phyloP scores from a whole-genome alignment of 1,140 invertebrate species.

The Euborellia annulipes region DNA sequence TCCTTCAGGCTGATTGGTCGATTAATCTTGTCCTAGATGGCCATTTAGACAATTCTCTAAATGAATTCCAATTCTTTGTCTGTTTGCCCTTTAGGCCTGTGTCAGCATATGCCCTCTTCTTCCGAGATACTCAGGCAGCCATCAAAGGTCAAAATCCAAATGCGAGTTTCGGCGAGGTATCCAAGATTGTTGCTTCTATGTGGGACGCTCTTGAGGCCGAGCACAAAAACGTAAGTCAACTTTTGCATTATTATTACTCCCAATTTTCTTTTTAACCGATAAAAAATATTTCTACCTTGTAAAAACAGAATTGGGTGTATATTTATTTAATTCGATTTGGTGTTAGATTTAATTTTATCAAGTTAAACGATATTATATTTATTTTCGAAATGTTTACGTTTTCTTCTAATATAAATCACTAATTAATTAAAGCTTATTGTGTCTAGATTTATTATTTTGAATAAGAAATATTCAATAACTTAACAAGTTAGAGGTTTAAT shows the following conservation, averaged over 20 bases:
- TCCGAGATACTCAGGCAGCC: slow-evolving; percentile 91
- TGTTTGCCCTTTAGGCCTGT: slow-evolving; percentile 80
- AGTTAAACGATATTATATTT: too few relatives aligned
- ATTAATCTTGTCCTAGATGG: too few relatives aligned
- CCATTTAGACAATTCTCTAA: not conserved
- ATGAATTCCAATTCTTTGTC: slow-evolving; percentile 18
- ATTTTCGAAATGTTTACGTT: too few relatives aligned
- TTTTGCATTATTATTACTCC: not conserved
- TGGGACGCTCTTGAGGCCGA: slow-evolving; percentile 91
- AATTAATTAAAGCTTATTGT: too few relatives aligned
- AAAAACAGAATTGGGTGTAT: too few relatives aligned
- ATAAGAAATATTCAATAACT: too few relatives aligned
- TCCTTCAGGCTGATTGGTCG: too few relatives aligned
- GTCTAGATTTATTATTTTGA: too few relatives aligned
- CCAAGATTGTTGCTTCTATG: slow-evolving; percentile 95
- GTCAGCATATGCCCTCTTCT: slow-evolving; percentile 95
- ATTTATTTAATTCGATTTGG: not conserved
- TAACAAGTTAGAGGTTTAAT: too few relatives aligned
- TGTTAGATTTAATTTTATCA: too few relatives aligned
- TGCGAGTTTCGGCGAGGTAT: slow-evolving; percentile 94
- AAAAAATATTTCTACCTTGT: not conserved
- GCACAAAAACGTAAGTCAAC: slow-evolving; percentile 82
- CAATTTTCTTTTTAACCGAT: not conserved
- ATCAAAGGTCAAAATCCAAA: slow-evolving; percentile 95
- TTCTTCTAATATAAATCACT: too few relatives aligned